phyloP scores from a whole-genome alignment of 92 coral and sea anemone species.

The Zoanthus sociatus region DNA sequence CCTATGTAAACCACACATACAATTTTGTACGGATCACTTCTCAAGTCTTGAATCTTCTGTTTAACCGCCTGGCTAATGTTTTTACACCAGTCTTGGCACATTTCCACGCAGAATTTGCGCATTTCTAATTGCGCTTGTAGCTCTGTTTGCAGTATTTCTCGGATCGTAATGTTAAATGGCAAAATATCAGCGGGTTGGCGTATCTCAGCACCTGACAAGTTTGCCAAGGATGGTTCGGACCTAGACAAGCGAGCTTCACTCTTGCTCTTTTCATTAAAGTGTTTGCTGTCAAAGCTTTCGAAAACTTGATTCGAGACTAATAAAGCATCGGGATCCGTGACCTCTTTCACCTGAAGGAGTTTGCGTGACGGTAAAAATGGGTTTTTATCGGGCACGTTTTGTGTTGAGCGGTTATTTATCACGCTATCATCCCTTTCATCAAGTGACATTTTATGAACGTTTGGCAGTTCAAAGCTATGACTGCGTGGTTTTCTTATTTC shows the following conservation, averaged over 20 bases:
- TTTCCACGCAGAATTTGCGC: conserved; percentile 64
- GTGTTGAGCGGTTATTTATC: background rate
- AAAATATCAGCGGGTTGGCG: conserved; percentile 15
- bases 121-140: conserved; percentile 64
- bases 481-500: conserved; percentile 29
- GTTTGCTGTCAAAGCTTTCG: conserved; percentile 48
- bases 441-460: background rate
- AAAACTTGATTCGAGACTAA: conserved; percentile 76
- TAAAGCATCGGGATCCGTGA: conserved; percentile 75
- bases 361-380: background rate
- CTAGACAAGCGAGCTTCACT: conserved; percentile 13
- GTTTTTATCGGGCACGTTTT: background rate
- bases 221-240: conserved; percentile 20
- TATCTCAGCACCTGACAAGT: conserved; percentile 10
- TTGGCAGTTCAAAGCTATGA: conserved; percentile 26
- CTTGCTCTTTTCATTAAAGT: background rate
- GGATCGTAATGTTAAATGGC: conserved; percentile 50
- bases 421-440: conserved; percentile 4
- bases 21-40: conserved; percentile 75
- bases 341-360: conserved; percentile 52
- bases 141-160: conserved; percentile 66
- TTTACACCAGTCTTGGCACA: conserved; percentile 90
- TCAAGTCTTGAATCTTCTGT: conserved; percentile 69
- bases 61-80: conserved; percentile 81
- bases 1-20: conserved; percentile 84